Evolutionary conservation across 2,113 vertebrate genomes (phyloP), one percentile per base, ranked within the genome.

Genomic region (Monopterus albus): DNA sequence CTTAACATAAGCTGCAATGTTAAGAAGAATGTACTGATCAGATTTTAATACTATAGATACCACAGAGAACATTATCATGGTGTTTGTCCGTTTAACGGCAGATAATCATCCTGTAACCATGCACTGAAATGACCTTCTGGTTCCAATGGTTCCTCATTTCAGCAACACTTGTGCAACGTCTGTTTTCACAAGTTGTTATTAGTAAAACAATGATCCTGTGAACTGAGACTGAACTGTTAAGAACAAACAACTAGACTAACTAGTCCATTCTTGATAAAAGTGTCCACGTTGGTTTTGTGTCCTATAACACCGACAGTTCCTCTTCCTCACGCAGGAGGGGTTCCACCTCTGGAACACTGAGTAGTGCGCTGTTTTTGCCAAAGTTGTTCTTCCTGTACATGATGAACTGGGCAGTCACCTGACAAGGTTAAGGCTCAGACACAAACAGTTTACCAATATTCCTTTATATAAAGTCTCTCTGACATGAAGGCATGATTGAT

Each of bases 361-460:
- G 45, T 2, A 73, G 43, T 1, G 36, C 12, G 2, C 2, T 23
- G 3, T 72, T 36, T 20, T 18, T 29, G 0, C 17, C 7, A 0
- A 72, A 65, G 38, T 33, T n/a, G 50, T 72, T 89, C 74, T 86
- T 90, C 3, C 40, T 74, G 26, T 89, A 91, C 14, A 87, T 46
- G 57, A 93, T 28, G 56, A 93, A 92, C 45, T 92, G 90, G 25
- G 45, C 15, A 0, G 84, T 94, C 56, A 92, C 90, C 93, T 94
- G 81, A 59, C 28, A 26, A 3, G 8, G 79, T 84, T 75, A 91
- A 93, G 91, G 92, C 85, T 79, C 81, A 84, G 79, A 88, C 55
- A 26, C 26, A 59, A 23, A 70, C 25, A 57, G 3, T 1, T 15
- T 2, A 18, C 3, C 13, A n/a, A 1, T 25, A 6, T 31, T 31